A percentile compares a stretch with the other conserved stretches of the same genome.
phyloP scores from a whole-genome alignment of 2,113 vertebrate genomes.

The Scalopus aquaticus region DNA sequence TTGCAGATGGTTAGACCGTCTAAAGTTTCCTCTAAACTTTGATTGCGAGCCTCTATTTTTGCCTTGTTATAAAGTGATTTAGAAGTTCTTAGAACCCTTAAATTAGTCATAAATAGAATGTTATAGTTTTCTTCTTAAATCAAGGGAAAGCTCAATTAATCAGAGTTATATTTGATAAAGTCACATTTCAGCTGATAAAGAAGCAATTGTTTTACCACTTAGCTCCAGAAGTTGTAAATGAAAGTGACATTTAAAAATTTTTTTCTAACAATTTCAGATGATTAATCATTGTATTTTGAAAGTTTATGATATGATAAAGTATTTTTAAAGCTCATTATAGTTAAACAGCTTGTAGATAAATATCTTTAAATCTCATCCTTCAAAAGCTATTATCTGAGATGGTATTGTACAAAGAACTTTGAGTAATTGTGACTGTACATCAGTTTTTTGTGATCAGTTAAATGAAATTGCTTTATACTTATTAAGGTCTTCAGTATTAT shows the following conservation, averaged over 20 bases:
- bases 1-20: neutral
- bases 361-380: neutral
- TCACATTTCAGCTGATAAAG: neutral
- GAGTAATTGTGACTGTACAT: neutral
- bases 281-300: constrained; percentile 12
- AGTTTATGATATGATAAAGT: neutral
- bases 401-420: neutral
- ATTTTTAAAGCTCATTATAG: neutral
- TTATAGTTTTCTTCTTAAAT: neutral
- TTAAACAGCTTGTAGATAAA: constrained; percentile 11
- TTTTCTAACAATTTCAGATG: neutral
- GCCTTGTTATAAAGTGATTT: neutral
- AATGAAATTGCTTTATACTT: neutral
- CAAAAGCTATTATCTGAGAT: neutral
- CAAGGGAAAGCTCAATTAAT: constrained; percentile 23
- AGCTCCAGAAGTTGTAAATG: neutral
- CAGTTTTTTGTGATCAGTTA: neutral
- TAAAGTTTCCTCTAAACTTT: neutral
- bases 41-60: neutral
- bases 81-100: neutral
- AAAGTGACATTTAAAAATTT: neutral
- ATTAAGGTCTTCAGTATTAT: neutral
- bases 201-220: neutral
- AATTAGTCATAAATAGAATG: constrained; percentile 4
- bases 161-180: neutral